phyloP scores from a whole-genome alignment of 1,140 invertebrate species.

The Zeugodacus cucurbitae region DNA sequence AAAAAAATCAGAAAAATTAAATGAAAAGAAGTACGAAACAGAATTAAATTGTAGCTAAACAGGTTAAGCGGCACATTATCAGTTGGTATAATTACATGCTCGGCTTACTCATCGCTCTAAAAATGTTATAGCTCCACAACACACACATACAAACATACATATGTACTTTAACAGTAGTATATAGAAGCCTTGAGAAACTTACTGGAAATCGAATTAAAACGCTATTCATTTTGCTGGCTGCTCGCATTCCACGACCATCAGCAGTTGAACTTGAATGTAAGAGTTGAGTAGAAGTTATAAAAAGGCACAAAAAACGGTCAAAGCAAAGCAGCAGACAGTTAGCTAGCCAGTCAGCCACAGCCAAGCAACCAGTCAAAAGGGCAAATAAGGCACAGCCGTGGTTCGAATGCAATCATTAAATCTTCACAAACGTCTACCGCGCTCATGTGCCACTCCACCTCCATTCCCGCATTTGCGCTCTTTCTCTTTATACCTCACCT shows the following conservation, averaged over 20 bases:
- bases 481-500: neutral
- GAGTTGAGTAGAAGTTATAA: neutral
- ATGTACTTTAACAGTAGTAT: neutral
- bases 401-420: constrained; percentile 14
- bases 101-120: constrained; percentile 5
- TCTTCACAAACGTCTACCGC: constrained; percentile 11
- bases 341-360: neutral
- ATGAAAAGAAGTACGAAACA: neutral
- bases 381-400: neutral
- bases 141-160: too few species aligned
- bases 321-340: neutral
- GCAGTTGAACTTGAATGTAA: neutral
- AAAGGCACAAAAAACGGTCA: neutral
- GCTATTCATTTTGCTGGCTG: neutral
- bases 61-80: neutral
- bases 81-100: neutral
- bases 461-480: neutral
- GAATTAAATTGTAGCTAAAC: neutral
- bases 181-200: constrained; percentile 12
- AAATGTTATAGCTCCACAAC: neutral
- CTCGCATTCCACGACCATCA: neutral
- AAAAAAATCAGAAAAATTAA: neutral
- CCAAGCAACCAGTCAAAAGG: neutral
- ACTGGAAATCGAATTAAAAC: constrained; percentile 9
- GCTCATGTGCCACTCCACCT: neutral